Conservation (phyloP, 2,888 invertebrate species). For the Nycteola revayana region DNA sequence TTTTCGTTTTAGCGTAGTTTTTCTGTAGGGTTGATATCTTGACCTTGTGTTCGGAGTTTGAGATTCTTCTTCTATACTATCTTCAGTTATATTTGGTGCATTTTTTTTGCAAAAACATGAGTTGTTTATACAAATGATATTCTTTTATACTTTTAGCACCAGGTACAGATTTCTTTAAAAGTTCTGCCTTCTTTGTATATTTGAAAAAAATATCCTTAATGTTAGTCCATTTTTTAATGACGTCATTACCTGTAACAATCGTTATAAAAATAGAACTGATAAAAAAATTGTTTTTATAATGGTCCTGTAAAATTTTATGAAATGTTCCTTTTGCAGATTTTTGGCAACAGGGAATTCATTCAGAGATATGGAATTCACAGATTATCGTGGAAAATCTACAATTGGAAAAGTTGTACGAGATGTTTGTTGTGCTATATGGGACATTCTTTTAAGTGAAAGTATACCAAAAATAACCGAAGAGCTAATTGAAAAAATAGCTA, state of each 20-base stretch:
- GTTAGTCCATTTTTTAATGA: conserved; percentile 11
- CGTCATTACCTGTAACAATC: conserved; percentile 11
- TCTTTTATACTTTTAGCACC: conserved; percentile 11
- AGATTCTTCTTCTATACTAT: conserved; percentile 14
- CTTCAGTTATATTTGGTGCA: conserved; percentile 19
- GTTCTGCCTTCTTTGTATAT: conserved; percentile 13
- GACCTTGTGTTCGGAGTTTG: conserved; percentile 11
- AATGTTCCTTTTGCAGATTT: conserved; percentile 6
- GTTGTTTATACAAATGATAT: conserved; percentile 21
- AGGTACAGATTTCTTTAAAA: conserved; percentile 18
- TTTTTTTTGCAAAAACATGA: conserved; percentile 21
- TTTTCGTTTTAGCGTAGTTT: conserved; percentile 13
- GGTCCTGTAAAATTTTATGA: not conserved
- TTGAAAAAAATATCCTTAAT: conserved; percentile 10
- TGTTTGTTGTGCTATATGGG: conserved; percentile 14
- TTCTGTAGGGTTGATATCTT: conserved; percentile 13
- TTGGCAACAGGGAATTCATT: no score
- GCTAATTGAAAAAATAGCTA: conserved; percentile 5
- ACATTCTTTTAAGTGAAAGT: conserved; percentile 6
- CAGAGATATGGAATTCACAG: conserved; percentile 10
- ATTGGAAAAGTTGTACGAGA: conserved; percentile 11
- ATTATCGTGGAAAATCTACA: conserved; percentile 16
- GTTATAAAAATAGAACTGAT: not conserved
- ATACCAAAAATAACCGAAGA: conserved; percentile 8
- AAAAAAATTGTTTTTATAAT: not conserved